phyloP scores from a whole-genome alignment of 2,797 vertebrate genomes.

The Tarsius wallacei region DNA sequence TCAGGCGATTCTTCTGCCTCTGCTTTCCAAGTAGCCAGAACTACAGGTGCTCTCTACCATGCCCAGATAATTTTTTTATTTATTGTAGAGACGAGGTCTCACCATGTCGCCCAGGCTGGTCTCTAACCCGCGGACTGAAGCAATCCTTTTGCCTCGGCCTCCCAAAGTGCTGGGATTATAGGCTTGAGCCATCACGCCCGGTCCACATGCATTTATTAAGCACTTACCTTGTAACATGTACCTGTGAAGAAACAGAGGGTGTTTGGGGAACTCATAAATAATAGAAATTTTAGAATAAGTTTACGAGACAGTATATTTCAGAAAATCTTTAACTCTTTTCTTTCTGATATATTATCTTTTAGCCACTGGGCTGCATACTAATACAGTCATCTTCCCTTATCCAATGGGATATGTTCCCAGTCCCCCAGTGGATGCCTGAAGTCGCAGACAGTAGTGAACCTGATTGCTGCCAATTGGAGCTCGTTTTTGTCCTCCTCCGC shows the following conservation, averaged over 20 bases:
- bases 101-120: no score
- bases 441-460: neutral
- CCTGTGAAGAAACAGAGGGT: slow-evolving; percentile 7
- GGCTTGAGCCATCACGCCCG: no score
- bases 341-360: slow-evolving; percentile 20
- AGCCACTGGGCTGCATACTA: neutral
- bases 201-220: neutral
- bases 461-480: neutral
- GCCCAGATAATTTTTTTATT: no score
- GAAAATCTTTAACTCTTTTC: slow-evolving; percentile 29
- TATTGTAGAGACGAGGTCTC: no score
- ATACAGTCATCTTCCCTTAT: neutral
- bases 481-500: neutral
- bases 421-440: neutral
- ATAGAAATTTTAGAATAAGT: neutral
- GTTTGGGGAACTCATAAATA: neutral
- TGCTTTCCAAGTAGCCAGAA: no score
- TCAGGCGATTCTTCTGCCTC: no score
- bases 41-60: no score
- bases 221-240: neutral
- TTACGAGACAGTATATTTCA: slow-evolving; percentile 15
- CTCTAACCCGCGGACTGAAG: no score
- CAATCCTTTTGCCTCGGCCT: no score
- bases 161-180: no score
- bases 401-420: neutral